Conservation (phyloP, 2,888 invertebrate species). For the Platycheirus albimanus region DNA sequence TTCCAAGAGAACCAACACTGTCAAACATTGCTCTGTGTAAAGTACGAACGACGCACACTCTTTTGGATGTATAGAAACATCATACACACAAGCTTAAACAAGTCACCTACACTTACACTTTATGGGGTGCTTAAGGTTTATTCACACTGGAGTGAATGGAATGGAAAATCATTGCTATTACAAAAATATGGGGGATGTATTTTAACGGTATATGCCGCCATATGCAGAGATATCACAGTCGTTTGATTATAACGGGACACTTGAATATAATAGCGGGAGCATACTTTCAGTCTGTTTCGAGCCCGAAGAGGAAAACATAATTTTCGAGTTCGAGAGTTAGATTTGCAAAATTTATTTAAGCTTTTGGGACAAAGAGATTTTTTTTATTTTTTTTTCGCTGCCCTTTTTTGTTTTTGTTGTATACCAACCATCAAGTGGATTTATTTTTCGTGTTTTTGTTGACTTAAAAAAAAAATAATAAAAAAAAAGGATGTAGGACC, state of each 20-base stretch:
- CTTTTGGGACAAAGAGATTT: conserved; percentile 48
- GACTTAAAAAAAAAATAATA: not conserved
- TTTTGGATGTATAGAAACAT: not conserved
- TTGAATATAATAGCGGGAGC: conserved; percentile 68
- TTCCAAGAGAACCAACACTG: conserved; percentile 57
- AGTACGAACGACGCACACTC: conserved; percentile 29
- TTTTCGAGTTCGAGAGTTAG: conserved; percentile 71
- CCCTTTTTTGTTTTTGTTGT: conserved; percentile 20
- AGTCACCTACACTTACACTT: conserved; percentile 28
- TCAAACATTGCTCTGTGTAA: not conserved
- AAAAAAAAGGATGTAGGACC: no score
- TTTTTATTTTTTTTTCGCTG: conserved; percentile 11
- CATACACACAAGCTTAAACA: not conserved
- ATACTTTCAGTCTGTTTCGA: conserved; percentile 67
- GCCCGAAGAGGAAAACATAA: conserved; percentile 72
- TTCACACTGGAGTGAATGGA: conserved; percentile 54
- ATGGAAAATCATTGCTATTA: conserved; percentile 50
- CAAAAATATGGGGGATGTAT: conserved; percentile 68
- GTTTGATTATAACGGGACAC: conserved; percentile 71
- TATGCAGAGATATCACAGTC: conserved; percentile 64
- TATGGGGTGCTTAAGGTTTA: conserved; percentile 44
- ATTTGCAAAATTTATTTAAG: conserved; percentile 67
- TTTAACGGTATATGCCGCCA: conserved; percentile 56
- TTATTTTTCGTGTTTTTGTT: conserved; percentile 10
- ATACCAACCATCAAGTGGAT: conserved; percentile 35